These are phyloP conservation scores for Ranitomeya imitator DNA, from an alignment of 2,113 vertebrate genomes.

Conservation along the genomic window DNA sequence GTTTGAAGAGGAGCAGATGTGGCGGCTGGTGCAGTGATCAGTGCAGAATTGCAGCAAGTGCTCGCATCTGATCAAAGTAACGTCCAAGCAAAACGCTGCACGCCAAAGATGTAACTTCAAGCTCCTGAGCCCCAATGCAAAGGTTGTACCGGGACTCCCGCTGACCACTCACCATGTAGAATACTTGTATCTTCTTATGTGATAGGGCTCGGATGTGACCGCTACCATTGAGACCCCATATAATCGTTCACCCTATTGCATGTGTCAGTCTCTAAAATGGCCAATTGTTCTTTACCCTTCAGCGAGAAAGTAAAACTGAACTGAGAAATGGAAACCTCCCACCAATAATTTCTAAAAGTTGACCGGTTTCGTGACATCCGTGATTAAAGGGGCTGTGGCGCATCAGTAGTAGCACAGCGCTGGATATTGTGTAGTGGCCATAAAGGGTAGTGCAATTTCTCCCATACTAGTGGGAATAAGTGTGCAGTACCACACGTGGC, in stretches of 20 bases:
- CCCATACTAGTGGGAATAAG: no score
- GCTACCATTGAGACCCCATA: no score
- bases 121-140: neutral
- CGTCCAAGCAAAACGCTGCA: neutral
- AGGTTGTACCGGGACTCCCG: neutral
- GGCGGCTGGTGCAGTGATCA: neutral
- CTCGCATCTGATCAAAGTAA: neutral
- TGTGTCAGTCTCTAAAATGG: no score
- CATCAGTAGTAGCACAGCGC: no score
- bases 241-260: no score
- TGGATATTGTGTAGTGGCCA: no score
- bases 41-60: neutral
- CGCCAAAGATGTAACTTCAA: neutral
- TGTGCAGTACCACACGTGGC: no score
- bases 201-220: no score
- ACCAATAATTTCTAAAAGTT: neutral
- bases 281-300: neutral
- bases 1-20: conserved; percentile 2
- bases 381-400: no score
- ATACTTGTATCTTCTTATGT: neutral
- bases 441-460: no score
- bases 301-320: neutral
- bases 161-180: neutral
- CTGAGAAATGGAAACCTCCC: no score
- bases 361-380: no score